phyloP scores from a whole-genome alignment of 2,888 invertebrate genomes.

The Ichneumoninae sp. region DNA sequence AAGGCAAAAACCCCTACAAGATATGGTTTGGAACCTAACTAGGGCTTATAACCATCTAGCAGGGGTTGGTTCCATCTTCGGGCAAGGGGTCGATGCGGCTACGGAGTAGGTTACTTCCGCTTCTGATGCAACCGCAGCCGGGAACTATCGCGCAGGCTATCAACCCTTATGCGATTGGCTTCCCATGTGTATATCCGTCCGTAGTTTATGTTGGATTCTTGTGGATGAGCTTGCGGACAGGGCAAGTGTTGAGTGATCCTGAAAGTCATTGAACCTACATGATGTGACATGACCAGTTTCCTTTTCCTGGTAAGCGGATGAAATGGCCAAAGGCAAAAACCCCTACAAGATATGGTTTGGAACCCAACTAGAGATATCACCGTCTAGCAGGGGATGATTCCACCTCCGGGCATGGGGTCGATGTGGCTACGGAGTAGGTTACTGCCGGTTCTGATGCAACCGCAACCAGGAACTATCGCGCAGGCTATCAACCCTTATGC shows the following conservation, averaged over 20 bases:
- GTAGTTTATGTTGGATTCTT: not conserved
- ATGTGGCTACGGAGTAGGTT: constrained; percentile 43
- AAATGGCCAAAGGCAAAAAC: not conserved
- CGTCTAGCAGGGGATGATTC: not conserved
- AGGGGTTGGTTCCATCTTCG: constrained; percentile 7
- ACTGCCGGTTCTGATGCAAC: constrained; percentile 63
- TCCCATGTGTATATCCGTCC: not conserved
- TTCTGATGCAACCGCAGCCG: constrained; percentile 65
- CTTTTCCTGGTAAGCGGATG: not conserved
- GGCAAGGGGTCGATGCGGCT: constrained; percentile 47
- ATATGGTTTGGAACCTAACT: not conserved
- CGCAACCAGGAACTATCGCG: constrained; percentile 28
- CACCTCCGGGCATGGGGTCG: constrained; percentile 43
- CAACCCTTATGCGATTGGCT: not conserved
- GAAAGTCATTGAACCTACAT: not conserved
- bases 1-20: no score
- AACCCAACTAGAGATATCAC: not conserved
- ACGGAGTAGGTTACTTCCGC: constrained; percentile 31
- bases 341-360: not conserved
- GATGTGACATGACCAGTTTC: not conserved
- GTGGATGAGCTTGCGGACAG: not conserved
- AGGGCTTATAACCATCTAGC: not conserved
- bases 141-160: not conserved
- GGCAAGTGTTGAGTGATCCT: not conserved
- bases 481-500: not conserved